A percentile compares a stretch with the other conserved stretches of the same genome.
These are phyloP conservation scores for Cetonia aurata DNA, from an alignment of 2,888 invertebrate genomes.

Conservation along the genomic window DNA sequence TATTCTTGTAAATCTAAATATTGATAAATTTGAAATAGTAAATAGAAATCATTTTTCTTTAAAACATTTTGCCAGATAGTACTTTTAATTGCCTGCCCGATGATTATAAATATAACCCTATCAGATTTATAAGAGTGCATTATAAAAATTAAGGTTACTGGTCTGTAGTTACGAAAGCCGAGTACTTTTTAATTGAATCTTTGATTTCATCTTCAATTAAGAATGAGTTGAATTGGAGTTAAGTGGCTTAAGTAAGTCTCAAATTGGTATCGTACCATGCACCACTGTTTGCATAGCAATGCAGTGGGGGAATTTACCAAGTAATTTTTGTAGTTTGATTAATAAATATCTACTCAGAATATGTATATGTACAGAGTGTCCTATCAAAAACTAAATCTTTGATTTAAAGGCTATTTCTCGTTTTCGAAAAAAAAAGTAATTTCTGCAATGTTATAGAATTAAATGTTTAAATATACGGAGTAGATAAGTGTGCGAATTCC, in stretches of 20 bases:
- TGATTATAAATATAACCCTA: not conserved
- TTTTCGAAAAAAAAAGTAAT: no score
- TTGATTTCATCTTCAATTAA: slow-evolving; percentile 44
- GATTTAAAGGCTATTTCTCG: no score
- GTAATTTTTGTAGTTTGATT: not conserved
- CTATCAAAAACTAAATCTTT: no score
- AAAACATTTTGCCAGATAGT: no score
- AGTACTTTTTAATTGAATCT: slow-evolving; percentile 41
- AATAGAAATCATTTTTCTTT: no score
- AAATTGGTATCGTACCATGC: slow-evolving; percentile 42
- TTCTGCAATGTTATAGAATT: no score
- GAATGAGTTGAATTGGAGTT: slow-evolving; percentile 43
- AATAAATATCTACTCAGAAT: not conserved
- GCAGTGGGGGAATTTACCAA: slow-evolving; percentile 31
- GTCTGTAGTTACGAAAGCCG: not conserved
- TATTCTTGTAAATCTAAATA: no score
- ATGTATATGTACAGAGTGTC: not conserved
- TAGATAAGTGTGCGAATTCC: no score
- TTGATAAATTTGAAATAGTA: no score
- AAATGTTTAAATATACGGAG: no score
- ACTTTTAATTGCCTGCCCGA: no score
- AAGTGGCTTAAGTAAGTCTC: slow-evolving; percentile 46
- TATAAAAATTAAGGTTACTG: slow-evolving; percentile 15
- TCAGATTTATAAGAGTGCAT: slow-evolving; percentile 5
- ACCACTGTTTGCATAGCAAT: slow-evolving; percentile 34